Conservation (phyloP, 2,888 invertebrate species). For the Heliconius sara region DNA sequence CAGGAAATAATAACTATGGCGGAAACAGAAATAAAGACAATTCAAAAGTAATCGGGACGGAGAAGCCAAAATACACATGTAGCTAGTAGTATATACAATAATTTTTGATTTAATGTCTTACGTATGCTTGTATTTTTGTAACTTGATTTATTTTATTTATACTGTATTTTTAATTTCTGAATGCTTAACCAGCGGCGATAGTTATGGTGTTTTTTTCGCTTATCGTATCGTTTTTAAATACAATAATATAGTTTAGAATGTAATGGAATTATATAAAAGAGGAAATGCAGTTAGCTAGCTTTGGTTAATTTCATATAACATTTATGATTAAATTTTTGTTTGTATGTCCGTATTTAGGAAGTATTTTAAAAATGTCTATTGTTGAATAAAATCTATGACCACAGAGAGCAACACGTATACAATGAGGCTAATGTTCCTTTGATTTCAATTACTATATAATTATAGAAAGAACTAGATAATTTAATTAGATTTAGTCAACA, state of each 20-base stretch:
- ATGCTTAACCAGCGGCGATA: background rate
- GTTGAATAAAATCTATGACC: too few species aligned
- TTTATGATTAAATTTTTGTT: too few species aligned
- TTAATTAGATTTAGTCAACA: background rate
- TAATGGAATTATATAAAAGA: too few species aligned
- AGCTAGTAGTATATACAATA: background rate
- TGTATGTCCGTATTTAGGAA: background rate
- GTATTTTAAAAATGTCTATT: background rate
- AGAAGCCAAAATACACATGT: conserved; percentile 18
- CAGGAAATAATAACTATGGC: conserved; percentile 47
- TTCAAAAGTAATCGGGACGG: conserved; percentile 36
- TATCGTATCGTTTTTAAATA: background rate
- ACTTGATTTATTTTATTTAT: background rate
- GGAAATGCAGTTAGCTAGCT: too few species aligned
- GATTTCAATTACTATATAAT: background rate
- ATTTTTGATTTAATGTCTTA: conserved; percentile 16
- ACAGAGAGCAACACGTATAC: background rate
- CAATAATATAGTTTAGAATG: background rate
- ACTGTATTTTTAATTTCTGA: background rate
- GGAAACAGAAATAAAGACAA: conserved; percentile 41
- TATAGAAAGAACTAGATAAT: background rate
- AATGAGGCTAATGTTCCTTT: background rate
- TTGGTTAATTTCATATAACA: too few species aligned
- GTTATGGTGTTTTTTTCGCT: background rate
- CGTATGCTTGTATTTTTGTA: conserved; percentile 8